Base-by-base conservation (phyloP, 2,888 invertebrate species). In the Caenorhabditis japonica region DNA sequence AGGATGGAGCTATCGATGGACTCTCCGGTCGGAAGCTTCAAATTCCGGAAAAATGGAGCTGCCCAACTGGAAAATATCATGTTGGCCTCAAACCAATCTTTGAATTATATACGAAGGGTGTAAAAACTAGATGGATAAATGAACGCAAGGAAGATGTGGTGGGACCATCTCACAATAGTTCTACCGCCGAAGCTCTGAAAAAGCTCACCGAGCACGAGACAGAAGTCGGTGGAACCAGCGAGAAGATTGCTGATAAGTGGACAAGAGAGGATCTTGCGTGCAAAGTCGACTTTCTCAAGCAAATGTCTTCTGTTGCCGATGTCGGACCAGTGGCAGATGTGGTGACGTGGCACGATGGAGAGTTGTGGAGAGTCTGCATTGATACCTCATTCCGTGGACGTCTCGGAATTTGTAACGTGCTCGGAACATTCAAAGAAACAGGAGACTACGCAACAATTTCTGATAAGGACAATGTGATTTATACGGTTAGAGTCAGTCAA, bases 291-390 rank as follows among this genome's bases (percentile, higher is more conserved):
- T 84, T 89, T 27, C 90, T 97, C 66, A 93, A 92, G 81, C 91
- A 90, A 71, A 90, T 92, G 49, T 96, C 97, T 78, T 97, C 96
- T 88, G 94, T 92, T 88, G 90, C 89, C 60, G 95, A 97, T 87
- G 89, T 92, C 8, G 97, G 96, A 17, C 94, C 94, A 1, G 92
- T 93, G 4, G 95, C 93, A 88, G 99, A 99, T 89, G 94, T 95
- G 89, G 91, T 99, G 53, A 91, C 97, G 27, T 97, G 94, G 89
- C 91, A 94, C 86, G 95, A 97, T 89, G 95, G 95, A 12, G 90
- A 90, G 23, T 91, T 92, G 30, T 97, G 96, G 96, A 92, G 93
- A 86, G 93, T 93, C 12, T 93, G 93, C 86, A 91, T 95, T 55
- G 94, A 94, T 89, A 94, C 93, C 0, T 92, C 92, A 0, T 93